Base-by-base conservation (phyloP, 2,113 vertebrate species). In the Oncorhynchus clarkii region DNA sequence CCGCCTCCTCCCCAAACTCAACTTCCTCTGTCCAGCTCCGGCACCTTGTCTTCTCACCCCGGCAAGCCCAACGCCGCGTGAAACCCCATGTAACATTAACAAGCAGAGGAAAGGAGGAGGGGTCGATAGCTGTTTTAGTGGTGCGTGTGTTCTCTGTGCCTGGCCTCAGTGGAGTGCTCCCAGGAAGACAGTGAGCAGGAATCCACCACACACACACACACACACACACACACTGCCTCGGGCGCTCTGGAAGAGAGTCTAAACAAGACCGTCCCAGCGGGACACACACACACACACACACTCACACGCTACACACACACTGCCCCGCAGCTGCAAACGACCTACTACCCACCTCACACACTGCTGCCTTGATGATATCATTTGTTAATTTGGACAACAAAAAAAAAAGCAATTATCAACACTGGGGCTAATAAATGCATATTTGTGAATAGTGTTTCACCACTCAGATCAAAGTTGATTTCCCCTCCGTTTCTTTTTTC, bases 201-300 rank as follows among this genome's bases (percentile, higher is more conserved):
- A 95, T 95, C 92, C 89, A 95, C 92, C 51, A 54, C 92, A 92
- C 22, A 39, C 5, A 24, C 22, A 24, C 22, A 24, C 22, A 24
- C 49, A 51, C 92, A 92, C 22, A 39, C 6, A 39, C 22, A 90
- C 83, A 92, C 71, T 87, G 95, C 95, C 95, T 93, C 87, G 89
- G 94, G 96, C 93, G 90, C 87, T 90, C 90, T 95, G 90, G 85
- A 90, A 94, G 87, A 93, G 91, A 95, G 95, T 94, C 94, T 94
- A 95, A 96, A 96, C 94, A 96, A 96, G 93, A 87, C 90, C 89
- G 92, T 95, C 92, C 93, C 94, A 89, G 78, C 91, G 93, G 94
- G 93, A 94, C 85, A 88, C 79, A 73, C 84, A 69, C 85, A 75
- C 72, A 72, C 26, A 59, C 26, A n/a, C 49, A 72, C 26, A n/a